phyloP scores from a whole-genome alignment of 2,888 invertebrate species.

The Nomada ferruginata region DNA sequence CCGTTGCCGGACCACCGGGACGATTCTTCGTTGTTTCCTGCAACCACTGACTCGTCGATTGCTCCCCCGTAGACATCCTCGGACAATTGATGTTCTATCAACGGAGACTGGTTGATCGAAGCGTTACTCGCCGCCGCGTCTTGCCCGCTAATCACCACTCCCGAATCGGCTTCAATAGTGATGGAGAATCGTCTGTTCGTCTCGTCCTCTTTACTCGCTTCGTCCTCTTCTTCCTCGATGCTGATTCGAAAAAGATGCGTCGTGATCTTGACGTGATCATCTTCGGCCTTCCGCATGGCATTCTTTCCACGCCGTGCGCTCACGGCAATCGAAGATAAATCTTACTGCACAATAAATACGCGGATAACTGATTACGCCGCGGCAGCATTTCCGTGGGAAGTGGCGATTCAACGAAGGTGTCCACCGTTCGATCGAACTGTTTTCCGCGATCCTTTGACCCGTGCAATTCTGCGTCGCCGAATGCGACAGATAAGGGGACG shows the following conservation, averaged over 20 bases:
- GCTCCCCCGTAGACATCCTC: no score
- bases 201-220: slow-evolving; percentile 16
- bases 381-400: no score
- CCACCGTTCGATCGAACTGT: not conserved
- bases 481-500: not conserved
- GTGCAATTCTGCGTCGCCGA: not conserved
- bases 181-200: slow-evolving; percentile 46
- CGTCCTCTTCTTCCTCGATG: slow-evolving; percentile 73
- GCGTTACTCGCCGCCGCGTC: not conserved
- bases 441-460: not conserved
- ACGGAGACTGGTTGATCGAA: not conserved
- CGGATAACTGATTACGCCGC: not conserved
- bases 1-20: no score
- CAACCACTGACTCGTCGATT: no score
- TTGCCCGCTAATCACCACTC: not conserved
- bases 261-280: slow-evolving; percentile 66
- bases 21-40: no score
- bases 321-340: not conserved
- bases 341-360: not conserved
- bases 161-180: slow-evolving; percentile 28
- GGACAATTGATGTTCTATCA: no score
- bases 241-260: slow-evolving; percentile 71
- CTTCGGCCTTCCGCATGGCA: slow-evolving; percentile 79
- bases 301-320: slow-evolving; percentile 47
- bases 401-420: no score